Conservation (phyloP, 2,888 invertebrate genomes). For the Archaeoteleia sp. region DNA sequence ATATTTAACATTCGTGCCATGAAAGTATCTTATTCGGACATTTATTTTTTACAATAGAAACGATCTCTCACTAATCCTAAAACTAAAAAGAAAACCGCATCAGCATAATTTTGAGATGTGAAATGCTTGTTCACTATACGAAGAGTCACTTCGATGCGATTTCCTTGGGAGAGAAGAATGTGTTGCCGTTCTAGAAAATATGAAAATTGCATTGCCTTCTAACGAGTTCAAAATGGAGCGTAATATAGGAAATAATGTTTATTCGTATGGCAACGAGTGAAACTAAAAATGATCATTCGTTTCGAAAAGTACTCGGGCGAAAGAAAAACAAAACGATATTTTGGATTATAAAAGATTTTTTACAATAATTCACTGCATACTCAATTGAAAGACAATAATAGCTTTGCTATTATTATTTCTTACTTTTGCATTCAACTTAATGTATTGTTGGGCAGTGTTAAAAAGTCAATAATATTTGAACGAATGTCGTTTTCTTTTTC, state of each 20-base stretch:
- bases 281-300: slow-evolving; percentile 15
- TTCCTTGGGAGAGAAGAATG: slow-evolving; percentile 7
- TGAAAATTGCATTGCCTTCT: slow-evolving; percentile 3
- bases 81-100: slow-evolving; percentile 5
- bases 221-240: slow-evolving; percentile 3
- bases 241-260: slow-evolving; percentile 10
- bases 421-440: too few species aligned
- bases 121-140: too few species aligned
- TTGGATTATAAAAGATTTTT: too few species aligned
- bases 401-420: too few species aligned
- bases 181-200: slow-evolving; percentile 1
- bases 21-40: too few species aligned
- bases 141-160: background rate
- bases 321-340: too few species aligned
- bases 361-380: slow-evolving; percentile 5
- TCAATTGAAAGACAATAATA: background rate
- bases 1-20: too few species aligned
- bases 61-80: background rate
- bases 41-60: background rate
- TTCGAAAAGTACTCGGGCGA: background rate
- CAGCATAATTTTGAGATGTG: background rate
- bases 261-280: slow-evolving; percentile 14
- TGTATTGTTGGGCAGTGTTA: too few species aligned
- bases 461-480: slow-evolving; percentile 29
- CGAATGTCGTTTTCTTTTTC: slow-evolving; percentile 21